A percentile compares a stretch with the other conserved stretches of the same genome.
Conservation (phyloP, 2,797 vertebrate species). For the Pipistrellus pygmaeus region DNA sequence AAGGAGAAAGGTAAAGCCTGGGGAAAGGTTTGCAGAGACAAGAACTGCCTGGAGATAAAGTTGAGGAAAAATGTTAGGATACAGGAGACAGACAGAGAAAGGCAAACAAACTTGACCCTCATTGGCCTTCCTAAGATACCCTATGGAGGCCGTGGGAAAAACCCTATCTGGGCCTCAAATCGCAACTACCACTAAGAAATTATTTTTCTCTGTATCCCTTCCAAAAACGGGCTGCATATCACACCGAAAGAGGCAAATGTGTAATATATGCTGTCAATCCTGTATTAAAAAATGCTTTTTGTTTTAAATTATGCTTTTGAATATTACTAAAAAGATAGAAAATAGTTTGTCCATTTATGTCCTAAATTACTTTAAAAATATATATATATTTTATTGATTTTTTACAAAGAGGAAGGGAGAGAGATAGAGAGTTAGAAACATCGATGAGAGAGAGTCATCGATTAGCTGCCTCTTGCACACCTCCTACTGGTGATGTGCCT, state of each 20-base stretch:
- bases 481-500: too few species aligned
- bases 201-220: background rate
- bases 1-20: background rate
- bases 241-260: background rate
- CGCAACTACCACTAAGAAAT: background rate
- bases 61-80: background rate
- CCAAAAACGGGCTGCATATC: background rate
- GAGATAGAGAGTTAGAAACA: too few species aligned
- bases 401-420: too few species aligned
- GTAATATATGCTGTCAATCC: background rate
- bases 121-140: too few species aligned
- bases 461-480: too few species aligned
- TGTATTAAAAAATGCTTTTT: background rate
- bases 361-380: background rate
- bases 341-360: background rate
- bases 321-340: background rate
- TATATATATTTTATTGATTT: too few species aligned
- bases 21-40: background rate
- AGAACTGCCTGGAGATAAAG: background rate
- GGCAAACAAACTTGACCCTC: background rate
- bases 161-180: background rate
- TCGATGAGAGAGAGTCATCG: too few species aligned
- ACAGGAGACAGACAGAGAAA: background rate
- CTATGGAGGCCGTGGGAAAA: background rate
- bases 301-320: conserved; percentile 32